These are phyloP conservation scores for Orycteropus afer DNA, from an alignment of 2,113 vertebrate species.

Conservation along the genomic window DNA sequence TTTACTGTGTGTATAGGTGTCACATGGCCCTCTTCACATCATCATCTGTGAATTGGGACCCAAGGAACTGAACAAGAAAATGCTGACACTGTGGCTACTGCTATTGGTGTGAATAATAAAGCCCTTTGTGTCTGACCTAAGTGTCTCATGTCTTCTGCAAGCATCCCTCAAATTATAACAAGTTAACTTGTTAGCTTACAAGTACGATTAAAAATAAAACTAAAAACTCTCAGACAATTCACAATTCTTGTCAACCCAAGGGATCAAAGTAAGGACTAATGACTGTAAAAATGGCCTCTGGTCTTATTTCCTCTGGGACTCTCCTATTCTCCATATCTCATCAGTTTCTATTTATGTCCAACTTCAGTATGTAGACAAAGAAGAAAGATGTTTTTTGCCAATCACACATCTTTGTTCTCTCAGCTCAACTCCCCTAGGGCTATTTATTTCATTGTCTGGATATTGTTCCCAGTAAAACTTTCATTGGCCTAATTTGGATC, in stretches of 20 bases:
- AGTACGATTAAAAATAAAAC: too few species aligned
- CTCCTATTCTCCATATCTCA: not conserved
- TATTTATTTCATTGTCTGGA: not conserved
- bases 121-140: not conserved
- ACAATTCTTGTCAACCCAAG: not conserved
- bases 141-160: not conserved
- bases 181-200: not conserved
- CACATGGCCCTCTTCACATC: not conserved
- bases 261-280: not conserved
- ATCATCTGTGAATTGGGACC: not conserved
- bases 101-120: not conserved
- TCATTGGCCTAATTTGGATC: not conserved
- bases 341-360: not conserved
- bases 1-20: not conserved
- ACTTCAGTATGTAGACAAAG: not conserved
- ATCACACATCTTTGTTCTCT: not conserved
- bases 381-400: not conserved
- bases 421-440: not conserved
- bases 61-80: not conserved
- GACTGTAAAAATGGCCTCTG: not conserved
- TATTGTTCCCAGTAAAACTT: not conserved
- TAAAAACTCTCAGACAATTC: not conserved
- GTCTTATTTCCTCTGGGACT: not conserved
- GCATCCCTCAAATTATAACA: not conserved
- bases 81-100: not conserved